Evolutionary conservation across 2,888 invertebrate species (phyloP).

Genomic region (Salpingus planirostris): DNA sequence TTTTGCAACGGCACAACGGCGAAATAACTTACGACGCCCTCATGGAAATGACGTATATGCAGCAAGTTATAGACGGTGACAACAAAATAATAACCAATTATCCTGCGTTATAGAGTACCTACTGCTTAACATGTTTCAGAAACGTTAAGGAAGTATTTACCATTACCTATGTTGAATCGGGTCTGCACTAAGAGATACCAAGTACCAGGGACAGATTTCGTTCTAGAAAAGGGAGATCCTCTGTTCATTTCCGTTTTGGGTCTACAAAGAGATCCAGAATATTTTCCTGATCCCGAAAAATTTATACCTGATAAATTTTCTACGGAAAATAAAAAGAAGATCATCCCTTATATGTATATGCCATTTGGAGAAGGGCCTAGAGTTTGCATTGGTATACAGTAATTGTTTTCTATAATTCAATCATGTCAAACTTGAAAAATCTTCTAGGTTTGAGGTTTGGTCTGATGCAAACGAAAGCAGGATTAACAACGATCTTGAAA

Average conservation of each 20-base stretch:
- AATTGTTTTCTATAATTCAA: neutral
- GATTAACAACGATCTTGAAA: neutral
- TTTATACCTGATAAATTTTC: slow-evolving; percentile 34
- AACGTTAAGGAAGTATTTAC: slow-evolving; percentile 33
- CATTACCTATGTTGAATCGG: slow-evolving; percentile 19
- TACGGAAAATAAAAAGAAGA: slow-evolving; percentile 22
- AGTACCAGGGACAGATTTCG: slow-evolving; percentile 15
- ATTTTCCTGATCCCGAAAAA: slow-evolving; percentile 31
- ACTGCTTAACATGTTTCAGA: slow-evolving; percentile 23
- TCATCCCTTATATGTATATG: slow-evolving; percentile 24
- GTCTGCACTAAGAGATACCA: slow-evolving; percentile 20
- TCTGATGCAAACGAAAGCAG: neutral
- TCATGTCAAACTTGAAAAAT: neutral
- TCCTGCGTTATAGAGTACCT: neutral
- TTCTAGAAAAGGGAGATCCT: slow-evolving; percentile 23
- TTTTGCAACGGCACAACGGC: slow-evolving; percentile 11
- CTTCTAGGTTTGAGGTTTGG: slow-evolving; percentile 29
- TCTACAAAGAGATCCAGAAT: slow-evolving; percentile 29
- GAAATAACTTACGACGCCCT: slow-evolving; percentile 17
- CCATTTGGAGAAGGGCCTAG: slow-evolving; percentile 18
- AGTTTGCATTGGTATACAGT: slow-evolving; percentile 14
- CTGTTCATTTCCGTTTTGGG: slow-evolving; percentile 26
- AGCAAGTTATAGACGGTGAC: slow-evolving; percentile 16
- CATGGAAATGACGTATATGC: slow-evolving; percentile 17
- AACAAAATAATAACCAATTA: slow-evolving; percentile 1